Percentiles rank a stretch among this genome's conserved stretches.
phyloP scores from a whole-genome alignment of 2,797 vertebrate genomes.

The Acropternis orthonyx region DNA sequence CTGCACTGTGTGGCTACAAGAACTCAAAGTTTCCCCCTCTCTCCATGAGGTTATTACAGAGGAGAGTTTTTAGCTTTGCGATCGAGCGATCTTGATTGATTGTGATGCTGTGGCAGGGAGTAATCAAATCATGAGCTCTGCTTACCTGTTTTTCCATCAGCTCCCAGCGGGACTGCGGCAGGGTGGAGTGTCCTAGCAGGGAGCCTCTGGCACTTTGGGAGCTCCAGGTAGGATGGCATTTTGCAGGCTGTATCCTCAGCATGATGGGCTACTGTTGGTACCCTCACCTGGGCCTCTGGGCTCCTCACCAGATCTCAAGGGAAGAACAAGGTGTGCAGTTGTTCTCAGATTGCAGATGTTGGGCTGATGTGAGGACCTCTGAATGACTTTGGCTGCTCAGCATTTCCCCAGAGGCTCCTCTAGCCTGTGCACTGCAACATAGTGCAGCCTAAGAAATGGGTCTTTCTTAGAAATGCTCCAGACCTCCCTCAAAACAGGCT shows the following conservation, averaged over 20 bases:
- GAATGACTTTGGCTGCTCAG: not conserved
- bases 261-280: rapidly evolving
- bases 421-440: not conserved
- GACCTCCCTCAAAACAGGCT: not conserved
- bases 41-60: not conserved
- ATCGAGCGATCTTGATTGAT: not conserved
- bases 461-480: not conserved
- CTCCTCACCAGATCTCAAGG: rapidly evolving
- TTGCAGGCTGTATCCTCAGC: rapidly evolving
- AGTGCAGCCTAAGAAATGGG: not conserved
- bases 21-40: not conserved
- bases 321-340: rapidly evolving
- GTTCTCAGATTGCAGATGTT: not conserved
- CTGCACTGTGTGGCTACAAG: not conserved
- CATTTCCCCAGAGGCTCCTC: rapidly evolving
- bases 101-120: not conserved
- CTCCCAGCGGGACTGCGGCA: not conserved
- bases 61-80: not conserved
- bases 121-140: not conserved
- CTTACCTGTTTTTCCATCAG: not conserved
- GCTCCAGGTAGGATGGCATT: not conserved
- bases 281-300: not conserved
- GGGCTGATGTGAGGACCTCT: not conserved
- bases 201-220: not conserved
- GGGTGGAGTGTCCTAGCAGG: not conserved